Evolutionary conservation across 2,797 vertebrate genomes (phyloP), one percentile per base, ranked within the genome.

Genomic region (Margarornis squamiger): DNA sequence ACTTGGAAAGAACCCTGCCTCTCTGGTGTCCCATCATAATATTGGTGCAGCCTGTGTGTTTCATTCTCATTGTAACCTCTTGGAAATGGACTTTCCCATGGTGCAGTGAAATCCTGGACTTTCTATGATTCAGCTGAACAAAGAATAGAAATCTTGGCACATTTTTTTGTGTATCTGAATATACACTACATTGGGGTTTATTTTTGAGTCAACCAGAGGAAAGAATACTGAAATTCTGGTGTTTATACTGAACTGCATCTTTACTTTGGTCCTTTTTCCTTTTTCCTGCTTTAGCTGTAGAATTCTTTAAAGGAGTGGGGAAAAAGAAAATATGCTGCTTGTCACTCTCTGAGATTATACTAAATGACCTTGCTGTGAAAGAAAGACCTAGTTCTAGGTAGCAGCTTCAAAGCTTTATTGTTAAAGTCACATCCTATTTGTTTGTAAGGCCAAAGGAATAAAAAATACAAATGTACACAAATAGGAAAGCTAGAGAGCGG

Each of bases 1-100:
- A 3, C 10, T 3, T 70, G 43, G 46, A 27, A 36, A 71, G 32
- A 4, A 30, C 10, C 5, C 5, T 57, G 26, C 14, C 26, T 23
- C n/a, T 57, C 23, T 78, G 22, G 7, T 45, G 4, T 61, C 19
- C 34, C 49, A 57, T 18, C 18, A 32, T 27, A 23, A 10, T 39
- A 21, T 19, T 26, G 49, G 29, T 61, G 29, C 29, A 81, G n/a
- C 7, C 14, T 2, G 0, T 0, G 0, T 38, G 19, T 43, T 80
- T 76, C 3, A 20, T 55, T 79, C 9, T 27, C 11, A 13, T 21
- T 65, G 58, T 79, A 76, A 49, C 8, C 12, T 18, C 22, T 39
- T n/a, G 8, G 26, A 61, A 75, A 41, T 29, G 13, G 38, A 7
- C 15, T 81, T 10, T 38, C 61, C 51, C 46, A 88, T 43, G 32